Percentiles rank a stretch among this genome's conserved stretches.
These are phyloP conservation scores for Diadophis punctatus DNA, from an alignment of 2,113 vertebrate genomes.

Conservation along the genomic window DNA sequence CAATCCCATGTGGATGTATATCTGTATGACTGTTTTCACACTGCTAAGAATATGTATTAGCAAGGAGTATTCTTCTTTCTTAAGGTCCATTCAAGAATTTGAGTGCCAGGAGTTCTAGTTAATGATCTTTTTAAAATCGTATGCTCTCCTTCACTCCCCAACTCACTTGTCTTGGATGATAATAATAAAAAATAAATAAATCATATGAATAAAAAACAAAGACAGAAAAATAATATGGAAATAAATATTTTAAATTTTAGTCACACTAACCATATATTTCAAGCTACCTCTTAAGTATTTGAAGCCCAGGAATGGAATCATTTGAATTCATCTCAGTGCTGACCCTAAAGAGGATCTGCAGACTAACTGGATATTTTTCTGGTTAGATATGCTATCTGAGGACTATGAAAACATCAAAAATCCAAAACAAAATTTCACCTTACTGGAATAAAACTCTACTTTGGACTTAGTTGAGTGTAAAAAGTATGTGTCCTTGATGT, in stretches of 20 bases:
- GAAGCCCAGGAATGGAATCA: slow-evolving; percentile 2
- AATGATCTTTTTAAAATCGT: neutral
- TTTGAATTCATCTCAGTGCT: neutral
- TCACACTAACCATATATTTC: neutral
- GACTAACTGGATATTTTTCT: neutral
- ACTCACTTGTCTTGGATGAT: neutral
- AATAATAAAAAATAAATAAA: neutral
- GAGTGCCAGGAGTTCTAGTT: neutral
- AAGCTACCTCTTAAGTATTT: neutral
- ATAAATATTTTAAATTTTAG: neutral
- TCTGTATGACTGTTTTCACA: neutral
- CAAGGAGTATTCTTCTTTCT: neutral
- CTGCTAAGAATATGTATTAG: neutral
- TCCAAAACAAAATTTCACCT: neutral
- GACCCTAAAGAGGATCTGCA: neutral
- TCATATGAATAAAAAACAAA: neutral
- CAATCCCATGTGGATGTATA: neutral
- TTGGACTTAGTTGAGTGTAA: neutral
- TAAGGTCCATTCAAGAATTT: neutral
- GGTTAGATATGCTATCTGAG: neutral
- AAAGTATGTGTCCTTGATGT: neutral
- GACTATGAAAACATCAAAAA: neutral
- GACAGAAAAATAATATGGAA: neutral
- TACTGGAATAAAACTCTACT: neutral
- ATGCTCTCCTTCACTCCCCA: neutral